phyloP scores from a whole-genome alignment of 2,113 vertebrate species.

The Hassar affinis region DNA sequence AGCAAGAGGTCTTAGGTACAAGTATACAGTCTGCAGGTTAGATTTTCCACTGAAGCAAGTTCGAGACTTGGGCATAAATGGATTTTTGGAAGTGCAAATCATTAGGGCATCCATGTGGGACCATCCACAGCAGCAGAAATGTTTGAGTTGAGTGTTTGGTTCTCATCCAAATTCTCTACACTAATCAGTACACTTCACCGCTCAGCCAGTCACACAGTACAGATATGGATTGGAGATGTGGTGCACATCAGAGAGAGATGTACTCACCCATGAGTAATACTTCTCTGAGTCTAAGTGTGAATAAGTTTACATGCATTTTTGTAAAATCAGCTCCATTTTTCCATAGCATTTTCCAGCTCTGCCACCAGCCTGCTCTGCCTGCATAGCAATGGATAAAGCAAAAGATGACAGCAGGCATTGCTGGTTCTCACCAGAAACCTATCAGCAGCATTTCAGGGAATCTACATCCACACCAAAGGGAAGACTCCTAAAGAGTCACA shows the following conservation, averaged over 20 bases:
- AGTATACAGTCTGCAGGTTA: not conserved
- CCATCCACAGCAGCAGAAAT: not conserved
- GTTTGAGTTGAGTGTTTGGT: not conserved
- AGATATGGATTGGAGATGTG: not conserved
- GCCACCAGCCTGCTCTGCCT: not conserved
- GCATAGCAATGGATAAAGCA: not conserved
- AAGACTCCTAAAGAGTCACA: not conserved
- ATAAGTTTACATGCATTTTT: not conserved
- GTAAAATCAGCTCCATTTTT: not conserved
- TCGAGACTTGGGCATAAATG: not conserved
- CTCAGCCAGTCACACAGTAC: not conserved
- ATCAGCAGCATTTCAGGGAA: not conserved
- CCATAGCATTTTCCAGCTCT: not conserved
- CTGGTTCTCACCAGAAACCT: too few species aligned
- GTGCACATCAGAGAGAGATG: not conserved
- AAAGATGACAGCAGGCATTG: not conserved
- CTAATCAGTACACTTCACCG: not conserved
- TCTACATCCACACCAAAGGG: not conserved
- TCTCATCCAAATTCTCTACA: not conserved
- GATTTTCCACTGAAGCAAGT: not conserved
- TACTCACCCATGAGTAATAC: not conserved
- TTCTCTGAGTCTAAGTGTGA: not conserved
- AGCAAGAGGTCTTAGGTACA: not conserved
- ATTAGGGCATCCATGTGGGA: constrained; percentile 1
- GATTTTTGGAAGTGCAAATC: constrained; percentile 19